Conservation (phyloP, 2,113 vertebrate genomes). For the Elephas maximus region DNA sequence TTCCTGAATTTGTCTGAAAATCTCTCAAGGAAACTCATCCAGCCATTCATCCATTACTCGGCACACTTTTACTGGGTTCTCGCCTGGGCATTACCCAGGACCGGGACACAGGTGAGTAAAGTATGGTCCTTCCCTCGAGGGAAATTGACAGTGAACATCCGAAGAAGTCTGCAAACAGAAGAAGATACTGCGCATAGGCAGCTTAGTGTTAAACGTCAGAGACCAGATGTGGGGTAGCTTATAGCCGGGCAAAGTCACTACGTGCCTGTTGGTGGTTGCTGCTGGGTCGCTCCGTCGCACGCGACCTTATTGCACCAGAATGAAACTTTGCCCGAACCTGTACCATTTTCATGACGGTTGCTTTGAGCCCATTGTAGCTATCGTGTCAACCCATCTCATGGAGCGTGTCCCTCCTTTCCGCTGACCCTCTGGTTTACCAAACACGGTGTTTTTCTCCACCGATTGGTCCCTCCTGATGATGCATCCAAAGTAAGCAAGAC, state of each 20-base stretch:
- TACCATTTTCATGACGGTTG: neutral
- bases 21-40: neutral
- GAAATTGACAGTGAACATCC: neutral
- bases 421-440: neutral
- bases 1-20: neutral
- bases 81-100: rapidly evolving
- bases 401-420: neutral
- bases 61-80: rapidly evolving
- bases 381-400: neutral
- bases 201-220: neutral
- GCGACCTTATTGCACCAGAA: no score
- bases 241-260: neutral
- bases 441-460: neutral
- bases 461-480: neutral
- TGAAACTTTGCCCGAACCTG: no score
- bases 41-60: neutral
- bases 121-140: neutral
- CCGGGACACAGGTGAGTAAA: neutral
- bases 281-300: no score
- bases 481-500: neutral
- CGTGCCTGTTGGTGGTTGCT: neutral
- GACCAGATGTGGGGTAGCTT: neutral
- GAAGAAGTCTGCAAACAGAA: neutral
- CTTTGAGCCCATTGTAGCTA: neutral
- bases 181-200: neutral